Base-by-base conservation (phyloP, 2,113 vertebrate genomes). In the Paralichthys olivaceus region DNA sequence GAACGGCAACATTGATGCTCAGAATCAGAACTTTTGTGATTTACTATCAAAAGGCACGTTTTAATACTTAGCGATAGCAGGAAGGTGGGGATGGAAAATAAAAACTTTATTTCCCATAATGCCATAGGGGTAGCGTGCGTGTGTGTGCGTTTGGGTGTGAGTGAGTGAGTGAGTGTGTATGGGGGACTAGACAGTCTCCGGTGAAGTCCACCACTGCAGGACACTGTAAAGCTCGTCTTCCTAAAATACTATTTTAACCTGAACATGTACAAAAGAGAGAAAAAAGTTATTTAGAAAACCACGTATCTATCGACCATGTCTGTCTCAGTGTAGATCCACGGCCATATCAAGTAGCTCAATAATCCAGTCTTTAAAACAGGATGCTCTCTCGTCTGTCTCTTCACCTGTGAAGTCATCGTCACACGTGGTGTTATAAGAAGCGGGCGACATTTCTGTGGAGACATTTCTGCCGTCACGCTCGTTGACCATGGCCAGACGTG, bases 171-270 rank as follows among this genome's bases (percentile, higher is more conserved):
- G 57, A n/a, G 57, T 20, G 66, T 53, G 77, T 20, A 89, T 77
- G 90, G 58, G 23, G 90, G 85, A 77, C 69, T 84, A 2, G 94
- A 93, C 93, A 93, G 92, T 93, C 77, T 85, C 76, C 92, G 91
- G 92, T 93, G 91, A 84, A 86, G 94, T 95, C 90, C 95, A 93
- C 84, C 88, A 92, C 94, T 96, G 95, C 95, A 96, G 95, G 95
- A 95, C 96, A 96, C 95, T 95, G 95, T 96, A 96, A 98, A 96
- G 96, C 96, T 96, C 84, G 97, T 97, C 98, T 99, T 99, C 97
- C 97, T 97, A 92, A 95, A 94, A 94, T 94, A 91, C 94, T 95
- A 95, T 94, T 93, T 92, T 91, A 92, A 91, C 85, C 90, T 83
- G 76, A 93, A 90, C 90, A 86, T 94, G 89, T 92, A 92, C 57